Conservation (phyloP, 1,140 invertebrate genomes). For the Belonocnema kinseyi region DNA sequence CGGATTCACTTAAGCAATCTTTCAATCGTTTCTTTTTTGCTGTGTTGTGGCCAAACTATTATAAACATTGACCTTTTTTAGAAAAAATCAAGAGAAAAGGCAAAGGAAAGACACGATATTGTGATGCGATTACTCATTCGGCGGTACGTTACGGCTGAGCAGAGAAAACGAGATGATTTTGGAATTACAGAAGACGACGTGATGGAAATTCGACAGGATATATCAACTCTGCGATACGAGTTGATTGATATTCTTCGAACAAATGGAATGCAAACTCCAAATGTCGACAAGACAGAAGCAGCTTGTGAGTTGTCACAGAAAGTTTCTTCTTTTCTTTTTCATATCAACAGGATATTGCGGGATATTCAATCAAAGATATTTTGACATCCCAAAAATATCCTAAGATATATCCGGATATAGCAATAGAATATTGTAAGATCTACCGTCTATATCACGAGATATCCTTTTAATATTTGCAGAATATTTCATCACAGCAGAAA, state of each 20-base stretch:
- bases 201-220: slow-evolving; percentile 96
- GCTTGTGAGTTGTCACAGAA: slow-evolving; percentile 72
- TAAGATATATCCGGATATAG: too few relatives aligned
- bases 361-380: too few relatives aligned
- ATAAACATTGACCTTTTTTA: slow-evolving; percentile 55
- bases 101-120: slow-evolving; percentile 81
- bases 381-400: too few relatives aligned
- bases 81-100: slow-evolving; percentile 85
- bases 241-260: slow-evolving; percentile 90
- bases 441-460: too few relatives aligned
- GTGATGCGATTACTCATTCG: slow-evolving; percentile 88
- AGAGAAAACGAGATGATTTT: slow-evolving; percentile 87
- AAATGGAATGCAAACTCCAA: slow-evolving; percentile 88
- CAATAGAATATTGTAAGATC: too few relatives aligned
- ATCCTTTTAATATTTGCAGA: too few relatives aligned
- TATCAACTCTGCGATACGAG: slow-evolving; percentile 90
- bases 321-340: too few relatives aligned
- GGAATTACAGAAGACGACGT: slow-evolving; percentile 96
- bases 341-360: too few relatives aligned
- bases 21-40: too few relatives aligned
- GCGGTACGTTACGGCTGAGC: slow-evolving; percentile 89
- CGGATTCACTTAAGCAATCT: too few relatives aligned
- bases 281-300: slow-evolving; percentile 79
- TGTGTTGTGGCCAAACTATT: too few relatives aligned
- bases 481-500: too few relatives aligned